phyloP scores from a whole-genome alignment of 2,888 invertebrate species.

The Erebia palarica region DNA sequence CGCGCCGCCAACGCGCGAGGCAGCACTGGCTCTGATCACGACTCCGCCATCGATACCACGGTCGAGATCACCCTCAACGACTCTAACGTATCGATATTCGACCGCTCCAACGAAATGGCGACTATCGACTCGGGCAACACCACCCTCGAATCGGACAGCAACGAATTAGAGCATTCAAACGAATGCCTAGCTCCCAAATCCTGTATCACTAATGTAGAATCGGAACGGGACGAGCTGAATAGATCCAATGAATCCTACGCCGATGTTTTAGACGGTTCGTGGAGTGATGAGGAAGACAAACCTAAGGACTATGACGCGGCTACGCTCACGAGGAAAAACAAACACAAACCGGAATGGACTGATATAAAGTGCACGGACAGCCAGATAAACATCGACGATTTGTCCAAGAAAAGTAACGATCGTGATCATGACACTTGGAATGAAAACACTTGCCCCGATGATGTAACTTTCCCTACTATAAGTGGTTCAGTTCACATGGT shows the following conservation, averaged over 20 bases:
- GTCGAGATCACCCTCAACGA: constrained; percentile 29
- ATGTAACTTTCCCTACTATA: constrained; percentile 91
- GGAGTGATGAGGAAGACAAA: constrained; percentile 53
- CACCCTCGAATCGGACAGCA: constrained; percentile 49
- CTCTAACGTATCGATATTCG: constrained; percentile 35
- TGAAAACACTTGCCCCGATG: constrained; percentile 90
- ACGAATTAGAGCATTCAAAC: constrained; percentile 64
- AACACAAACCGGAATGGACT: constrained; percentile 60
- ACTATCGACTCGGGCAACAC: constrained; percentile 49
- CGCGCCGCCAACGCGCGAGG: constrained; percentile 63
- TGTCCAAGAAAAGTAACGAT: constrained; percentile 69
- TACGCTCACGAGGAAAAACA: constrained; percentile 50
- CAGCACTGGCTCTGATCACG: constrained; percentile 69
- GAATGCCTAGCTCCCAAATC: constrained; percentile 71
- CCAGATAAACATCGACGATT: constrained; percentile 46
- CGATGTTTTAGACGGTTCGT: constrained; percentile 69
- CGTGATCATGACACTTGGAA: constrained; percentile 92
- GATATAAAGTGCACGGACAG: constrained; percentile 54
- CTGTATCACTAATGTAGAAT: constrained; percentile 64
- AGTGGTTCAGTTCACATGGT: constrained; percentile 89
- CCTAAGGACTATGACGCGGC: constrained; percentile 43
- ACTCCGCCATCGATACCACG: constrained; percentile 33
- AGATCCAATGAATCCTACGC: constrained; percentile 78
- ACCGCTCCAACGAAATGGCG: constrained; percentile 48
- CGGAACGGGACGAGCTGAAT: constrained; percentile 67